Evolutionary conservation across 2,113 vertebrate species (phyloP).

Genomic region (Glareola pratincola): DNA sequence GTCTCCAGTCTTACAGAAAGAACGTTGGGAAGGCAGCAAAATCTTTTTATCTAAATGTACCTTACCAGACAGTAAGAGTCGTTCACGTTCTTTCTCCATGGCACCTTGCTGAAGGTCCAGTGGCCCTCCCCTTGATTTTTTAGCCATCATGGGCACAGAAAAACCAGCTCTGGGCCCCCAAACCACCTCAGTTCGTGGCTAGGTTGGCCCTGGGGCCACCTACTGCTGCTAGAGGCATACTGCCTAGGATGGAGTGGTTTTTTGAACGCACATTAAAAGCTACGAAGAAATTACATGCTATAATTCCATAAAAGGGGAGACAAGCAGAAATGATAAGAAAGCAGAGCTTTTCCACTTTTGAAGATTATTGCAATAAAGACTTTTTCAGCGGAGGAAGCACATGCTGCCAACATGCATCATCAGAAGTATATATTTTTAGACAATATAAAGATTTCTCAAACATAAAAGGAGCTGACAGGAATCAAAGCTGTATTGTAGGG

Average conservation of each 20-base stretch:
- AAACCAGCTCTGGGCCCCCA: not conserved
- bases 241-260: not conserved
- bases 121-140: not conserved
- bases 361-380: not conserved
- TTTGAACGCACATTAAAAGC: not conserved
- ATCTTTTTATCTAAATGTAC: not conserved
- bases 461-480: not conserved
- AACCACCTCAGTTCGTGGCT: not conserved
- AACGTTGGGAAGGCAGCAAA: not conserved
- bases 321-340: not conserved
- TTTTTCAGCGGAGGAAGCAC: not conserved
- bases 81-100: not conserved
- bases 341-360: not conserved
- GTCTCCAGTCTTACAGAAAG: not conserved
- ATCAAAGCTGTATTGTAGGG: not conserved
- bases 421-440: not conserved
- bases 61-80: not conserved
- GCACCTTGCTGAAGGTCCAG: not conserved
- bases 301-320: not conserved
- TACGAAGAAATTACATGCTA: not conserved
- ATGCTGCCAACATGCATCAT: not conserved
- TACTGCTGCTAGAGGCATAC: not conserved
- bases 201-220: not conserved
- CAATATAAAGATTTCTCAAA: not conserved
- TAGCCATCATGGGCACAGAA: not conserved